Evolutionary conservation across 1,140 invertebrate genomes (phyloP).

Genomic region (Tetragonula clypearis): DNA sequence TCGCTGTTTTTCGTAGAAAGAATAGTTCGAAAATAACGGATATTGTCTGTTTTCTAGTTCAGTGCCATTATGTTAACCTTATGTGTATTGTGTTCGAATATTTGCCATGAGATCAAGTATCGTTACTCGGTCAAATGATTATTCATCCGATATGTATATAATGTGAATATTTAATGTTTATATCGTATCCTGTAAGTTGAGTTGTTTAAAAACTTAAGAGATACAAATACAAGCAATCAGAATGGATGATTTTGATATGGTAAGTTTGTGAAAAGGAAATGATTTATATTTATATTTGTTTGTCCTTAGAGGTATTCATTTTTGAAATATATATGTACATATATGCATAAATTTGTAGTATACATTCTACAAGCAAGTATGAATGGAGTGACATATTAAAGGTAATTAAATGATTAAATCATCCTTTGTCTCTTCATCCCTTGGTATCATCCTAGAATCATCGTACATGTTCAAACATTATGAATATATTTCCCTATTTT

Average conservation of each 20-base stretch:
- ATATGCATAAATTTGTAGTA: background rate
- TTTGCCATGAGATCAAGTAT: background rate
- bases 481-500: background rate
- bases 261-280: constrained; percentile 1
- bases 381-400: background rate
- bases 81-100: background rate
- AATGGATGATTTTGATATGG: constrained; percentile 11
- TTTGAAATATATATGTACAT: background rate
- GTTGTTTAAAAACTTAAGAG: no score
- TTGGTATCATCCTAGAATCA: background rate
- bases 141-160: no score
- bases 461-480: background rate
- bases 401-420: background rate
- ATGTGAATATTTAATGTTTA: no score
- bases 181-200: no score
- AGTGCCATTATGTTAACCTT: background rate
- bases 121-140: no score
- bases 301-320: background rate
- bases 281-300: no score
- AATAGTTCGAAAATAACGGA: constrained; percentile 3
- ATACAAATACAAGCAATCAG: no score
- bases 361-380: no score
- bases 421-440: background rate
- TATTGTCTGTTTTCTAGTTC: background rate
- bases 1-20: background rate